Evolutionary conservation across 2,888 invertebrate species (phyloP).

Genomic region (Ornithoptera priamus): DNA sequence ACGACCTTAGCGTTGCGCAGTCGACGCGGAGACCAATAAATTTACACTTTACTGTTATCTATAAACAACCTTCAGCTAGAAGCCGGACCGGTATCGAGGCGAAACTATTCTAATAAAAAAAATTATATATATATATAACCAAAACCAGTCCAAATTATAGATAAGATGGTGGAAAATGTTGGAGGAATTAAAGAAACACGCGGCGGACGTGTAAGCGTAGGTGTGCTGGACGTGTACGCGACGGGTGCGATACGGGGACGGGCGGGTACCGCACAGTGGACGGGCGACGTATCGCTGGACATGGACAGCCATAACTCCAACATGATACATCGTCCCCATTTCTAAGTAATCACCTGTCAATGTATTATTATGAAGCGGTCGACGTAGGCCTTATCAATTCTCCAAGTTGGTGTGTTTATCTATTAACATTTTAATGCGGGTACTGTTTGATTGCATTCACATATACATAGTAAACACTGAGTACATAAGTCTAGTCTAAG

Average conservation of each 20-base stretch:
- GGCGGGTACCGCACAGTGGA: conserved; percentile 10
- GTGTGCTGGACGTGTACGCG: conserved; percentile 26
- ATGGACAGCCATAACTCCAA: conserved; percentile 31
- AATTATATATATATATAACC: conserved; percentile 37
- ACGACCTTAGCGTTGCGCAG: conserved; percentile 64
- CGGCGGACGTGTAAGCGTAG: conserved; percentile 39
- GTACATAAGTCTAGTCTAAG: too few species aligned
- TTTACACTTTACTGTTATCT: conserved; percentile 77
- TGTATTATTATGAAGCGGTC: conserved; percentile 29
- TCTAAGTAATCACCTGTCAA: conserved; percentile 32
- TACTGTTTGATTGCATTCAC: too few species aligned
- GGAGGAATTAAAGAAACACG: conserved; percentile 43
- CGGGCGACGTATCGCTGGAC: conserved; percentile 28
- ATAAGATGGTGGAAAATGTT: conserved; percentile 57
- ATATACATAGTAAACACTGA: too few species aligned
- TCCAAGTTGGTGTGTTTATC: not conserved
- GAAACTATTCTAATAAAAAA: conserved; percentile 75
- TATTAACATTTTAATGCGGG: too few species aligned
- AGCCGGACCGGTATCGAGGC: conserved; percentile 72
- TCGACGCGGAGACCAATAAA: conserved; percentile 62
- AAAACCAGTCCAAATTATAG: conserved; percentile 74
- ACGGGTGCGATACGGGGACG: conserved; percentile 26
- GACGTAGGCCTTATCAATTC: conserved; percentile 19
- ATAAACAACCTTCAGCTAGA: conserved; percentile 66
- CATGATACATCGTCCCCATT: conserved; percentile 37